Conservation (phyloP, 64 coral and sea anemone genomes). For the Platygyra sinensis region DNA sequence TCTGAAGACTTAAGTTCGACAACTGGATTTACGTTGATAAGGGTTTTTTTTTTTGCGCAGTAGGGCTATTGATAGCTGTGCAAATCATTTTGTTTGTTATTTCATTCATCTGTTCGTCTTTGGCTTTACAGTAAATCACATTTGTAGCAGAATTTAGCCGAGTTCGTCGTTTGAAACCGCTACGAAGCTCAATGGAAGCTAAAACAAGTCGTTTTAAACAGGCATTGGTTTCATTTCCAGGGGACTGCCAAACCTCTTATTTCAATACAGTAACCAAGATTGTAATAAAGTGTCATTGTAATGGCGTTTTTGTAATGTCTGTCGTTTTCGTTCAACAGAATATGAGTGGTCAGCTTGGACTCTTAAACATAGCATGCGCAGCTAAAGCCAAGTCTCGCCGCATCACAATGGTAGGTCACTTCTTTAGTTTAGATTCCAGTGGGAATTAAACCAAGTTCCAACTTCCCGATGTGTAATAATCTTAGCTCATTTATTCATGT, state of each 20-base stretch:
- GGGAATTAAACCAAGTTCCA: background rate
- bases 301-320: background rate
- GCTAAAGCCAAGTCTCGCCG: slow-evolving; percentile 81
- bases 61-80: too few relatives aligned
- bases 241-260: too few relatives aligned
- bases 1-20: too few relatives aligned
- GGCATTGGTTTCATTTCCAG: too few relatives aligned
- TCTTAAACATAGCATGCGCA: slow-evolving; percentile 90
- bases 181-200: too few relatives aligned
- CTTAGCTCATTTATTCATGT: background rate
- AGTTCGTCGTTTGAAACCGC: too few relatives aligned
- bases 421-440: background rate
- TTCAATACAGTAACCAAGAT: too few relatives aligned
- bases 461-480: background rate
- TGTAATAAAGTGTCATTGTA: background rate
- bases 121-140: too few relatives aligned
- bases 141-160: too few relatives aligned
- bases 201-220: too few relatives aligned
- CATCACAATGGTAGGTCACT: slow-evolving; percentile 77
- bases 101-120: background rate
- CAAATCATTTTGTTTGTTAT: background rate
- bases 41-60: too few relatives aligned
- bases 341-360: slow-evolving; percentile 89
- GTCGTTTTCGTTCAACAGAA: slow-evolving; percentile 48
- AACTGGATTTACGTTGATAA: too few relatives aligned